A percentile compares a stretch with the other conserved stretches of the same genome.
Evolutionary conservation across 1,140 invertebrate genomes (phyloP).

Genomic region (Psix sp.): DNA sequence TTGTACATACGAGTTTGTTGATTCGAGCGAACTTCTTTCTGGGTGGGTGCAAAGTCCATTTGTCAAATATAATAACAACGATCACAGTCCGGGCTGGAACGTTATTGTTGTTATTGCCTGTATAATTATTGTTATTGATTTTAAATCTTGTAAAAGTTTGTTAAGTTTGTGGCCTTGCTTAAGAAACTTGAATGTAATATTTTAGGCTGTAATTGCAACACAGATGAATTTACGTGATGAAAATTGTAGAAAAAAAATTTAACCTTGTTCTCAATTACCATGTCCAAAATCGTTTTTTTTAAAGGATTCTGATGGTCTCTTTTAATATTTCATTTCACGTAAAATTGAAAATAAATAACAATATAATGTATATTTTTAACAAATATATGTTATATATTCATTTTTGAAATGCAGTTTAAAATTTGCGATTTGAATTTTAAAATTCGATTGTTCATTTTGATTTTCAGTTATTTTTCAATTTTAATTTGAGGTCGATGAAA

Average conservation of each 20-base stretch:
- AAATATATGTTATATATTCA: too few relatives aligned
- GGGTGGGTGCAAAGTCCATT: constrained; percentile 25
- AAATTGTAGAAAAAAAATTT: constrained; percentile 61
- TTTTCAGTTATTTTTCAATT: background rate
- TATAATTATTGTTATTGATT: constrained; percentile 72
- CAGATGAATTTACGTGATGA: constrained; percentile 71
- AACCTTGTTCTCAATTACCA: constrained; percentile 11
- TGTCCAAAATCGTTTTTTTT: background rate
- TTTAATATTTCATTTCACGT: too few relatives aligned
- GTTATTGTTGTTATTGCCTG: constrained; percentile 54
- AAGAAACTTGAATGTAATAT: constrained; percentile 74
- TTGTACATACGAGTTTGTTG: too few relatives aligned
- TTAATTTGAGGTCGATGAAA: too few relatives aligned
- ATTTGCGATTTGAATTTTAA: background rate
- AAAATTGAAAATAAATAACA: too few relatives aligned
- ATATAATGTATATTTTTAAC: too few relatives aligned
- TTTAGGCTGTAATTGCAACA: constrained; percentile 74
- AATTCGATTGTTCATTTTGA: background rate
- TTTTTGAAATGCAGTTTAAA: background rate
- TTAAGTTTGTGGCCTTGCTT: constrained; percentile 78
- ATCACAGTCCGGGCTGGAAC: constrained; percentile 18
- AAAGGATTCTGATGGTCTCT: background rate
- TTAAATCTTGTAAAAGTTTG: constrained; percentile 76
- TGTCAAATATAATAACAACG: constrained; percentile 41
- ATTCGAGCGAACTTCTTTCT: constrained; percentile 23